Base-by-base conservation (phyloP, 2,113 vertebrate species). In the Coregonus clupeaformis region DNA sequence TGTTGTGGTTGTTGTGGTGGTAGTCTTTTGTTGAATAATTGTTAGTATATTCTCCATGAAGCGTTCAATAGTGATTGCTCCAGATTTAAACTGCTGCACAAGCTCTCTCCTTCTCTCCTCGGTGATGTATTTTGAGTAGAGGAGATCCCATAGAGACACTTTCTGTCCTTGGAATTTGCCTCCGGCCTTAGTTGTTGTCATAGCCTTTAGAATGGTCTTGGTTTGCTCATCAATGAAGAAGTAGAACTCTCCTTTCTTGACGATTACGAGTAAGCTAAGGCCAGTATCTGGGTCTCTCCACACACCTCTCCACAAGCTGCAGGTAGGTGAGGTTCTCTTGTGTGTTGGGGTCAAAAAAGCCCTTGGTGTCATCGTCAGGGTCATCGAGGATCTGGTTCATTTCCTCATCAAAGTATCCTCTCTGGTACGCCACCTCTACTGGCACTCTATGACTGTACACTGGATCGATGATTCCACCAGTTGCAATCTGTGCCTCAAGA, bases 101-200 rank as follows among this genome's bases (percentile, higher is more conserved):
- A 70, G 94, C 93, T 0, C 94, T 90, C 4, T 91, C 75, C 82
- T 84, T 92, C 80, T 84, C 0, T 94, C 94, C 71, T 96, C 91
- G 0, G 93, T 92, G 78, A 96, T 45, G 74, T 87, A 95, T 13
- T 94, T 93, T 0, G 93, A 95, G 82, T 95, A 94, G 0, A 94
- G 93, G 78, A 95, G 94, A 0, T 94, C 94, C 86, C 95, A 95
- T 62, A 96, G 91, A 9, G 95, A 90, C 45, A 92, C 90, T 49
- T 93, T 77, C 0, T 91, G 93, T 0, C 92, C 94, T 62, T 92
- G 91, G 0, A 93, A 93, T 59, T 92, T 76, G 16, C 93, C 94
- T 0, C 68, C 12, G 0, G 79, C 66, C 18, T 92, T 77, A 0
- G 76, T 84, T 1, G 94, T 85, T 0, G 79, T 91, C 77, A 89